These are phyloP conservation scores for Peucedramus taeniatus DNA, from an alignment of 2,113 vertebrate species.

Conservation along the genomic window DNA sequence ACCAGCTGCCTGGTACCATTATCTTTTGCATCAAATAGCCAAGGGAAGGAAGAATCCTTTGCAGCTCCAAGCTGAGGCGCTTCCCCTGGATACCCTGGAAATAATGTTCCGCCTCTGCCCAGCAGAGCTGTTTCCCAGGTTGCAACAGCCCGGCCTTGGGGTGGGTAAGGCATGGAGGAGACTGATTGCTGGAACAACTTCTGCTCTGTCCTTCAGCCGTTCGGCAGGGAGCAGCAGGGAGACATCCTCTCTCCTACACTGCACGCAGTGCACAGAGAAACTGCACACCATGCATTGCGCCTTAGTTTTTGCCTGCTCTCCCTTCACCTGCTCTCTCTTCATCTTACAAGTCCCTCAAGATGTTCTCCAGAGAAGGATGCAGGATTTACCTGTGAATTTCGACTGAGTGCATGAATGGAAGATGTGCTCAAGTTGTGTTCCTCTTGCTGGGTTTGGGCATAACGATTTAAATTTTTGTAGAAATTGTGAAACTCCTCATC, in stretches of 20 bases:
- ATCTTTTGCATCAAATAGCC: background rate
- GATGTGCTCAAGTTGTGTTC: background rate
- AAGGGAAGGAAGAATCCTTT: background rate
- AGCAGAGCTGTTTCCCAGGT: background rate
- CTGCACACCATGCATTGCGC: background rate
- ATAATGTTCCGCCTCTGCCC: background rate
- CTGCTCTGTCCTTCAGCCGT: background rate
- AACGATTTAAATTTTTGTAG: background rate
- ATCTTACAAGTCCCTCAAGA: background rate
- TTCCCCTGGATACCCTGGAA: background rate
- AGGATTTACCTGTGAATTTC: background rate
- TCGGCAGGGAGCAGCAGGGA: background rate
- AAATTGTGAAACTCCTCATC: background rate
- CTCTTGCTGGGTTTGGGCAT: background rate
- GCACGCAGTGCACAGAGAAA: background rate
- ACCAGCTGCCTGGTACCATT: background rate
- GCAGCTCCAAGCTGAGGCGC: background rate
- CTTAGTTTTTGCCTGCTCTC: background rate
- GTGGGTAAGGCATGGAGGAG: background rate
- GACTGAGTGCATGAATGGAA: background rate
- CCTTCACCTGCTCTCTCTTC: background rate
- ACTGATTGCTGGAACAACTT: background rate
- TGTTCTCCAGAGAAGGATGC: background rate
- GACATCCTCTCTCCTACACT: background rate
- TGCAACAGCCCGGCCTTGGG: accelerated